Evolutionary conservation across 2,113 vertebrate genomes (phyloP), one percentile per base, ranked within the genome.

Genomic region (Hydrolagus affinis): DNA sequence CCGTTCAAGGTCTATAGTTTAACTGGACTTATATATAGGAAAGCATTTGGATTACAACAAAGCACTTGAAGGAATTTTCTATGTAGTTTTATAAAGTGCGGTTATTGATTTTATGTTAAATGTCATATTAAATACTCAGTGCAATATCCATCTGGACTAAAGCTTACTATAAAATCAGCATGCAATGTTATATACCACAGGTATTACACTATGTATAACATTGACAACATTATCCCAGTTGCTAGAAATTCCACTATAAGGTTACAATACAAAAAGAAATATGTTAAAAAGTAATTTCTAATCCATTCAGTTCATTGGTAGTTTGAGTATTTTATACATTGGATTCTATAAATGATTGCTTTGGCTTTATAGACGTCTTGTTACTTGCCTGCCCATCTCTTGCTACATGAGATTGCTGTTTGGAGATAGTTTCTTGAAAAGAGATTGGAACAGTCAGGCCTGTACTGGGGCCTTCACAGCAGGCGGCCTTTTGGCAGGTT

Each of bases 261-360:
- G 10, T 83, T 68, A 83, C 62, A 83, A 83, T 2, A 9, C 32
- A 83, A 1, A 23, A n/a, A n/a, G n/a, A n/a, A n/a, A n/a, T n/a
- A n/a, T n/a, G 11, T 68, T 17, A 56, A 56, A 32, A 74, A 76
- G 14, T 56, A 44, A 75, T 3, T 64, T 57, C 17, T 64, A 14
- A 80, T 25, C 4, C 14, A 23, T 80, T 64, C 12, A 23, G 23
- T 66, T 30, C 6, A 30, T 17, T 73, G 73, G 69, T 15, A 14
- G 17, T 44, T 9, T 0, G 28, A 8, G 76, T 0, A 25, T 74
- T 86, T 96, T 91, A 99, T 57, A 99, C 98, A 12, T 99, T 99
- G 0, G 98, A 99, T 89, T 99, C 97, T 87, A 99, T 95, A 92
- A 98, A 98, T 0, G 97, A 97, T 85, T 95, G 95, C 96, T 99